These are phyloP conservation scores for Lepetodrilus schrolli DNA, from an alignment of 2,888 invertebrate genomes.

Conservation along the genomic window DNA sequence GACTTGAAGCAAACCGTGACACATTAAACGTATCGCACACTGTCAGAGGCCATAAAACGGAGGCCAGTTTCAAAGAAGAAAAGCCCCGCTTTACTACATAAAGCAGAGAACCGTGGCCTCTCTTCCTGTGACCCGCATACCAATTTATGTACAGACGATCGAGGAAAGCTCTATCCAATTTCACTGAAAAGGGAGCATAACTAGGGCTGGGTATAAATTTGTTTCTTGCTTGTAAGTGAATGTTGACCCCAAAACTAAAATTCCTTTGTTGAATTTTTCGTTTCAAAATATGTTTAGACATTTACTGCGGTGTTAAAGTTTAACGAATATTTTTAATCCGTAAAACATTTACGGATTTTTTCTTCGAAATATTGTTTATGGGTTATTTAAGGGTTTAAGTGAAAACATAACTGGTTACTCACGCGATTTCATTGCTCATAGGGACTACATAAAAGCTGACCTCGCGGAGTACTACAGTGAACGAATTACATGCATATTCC, in stretches of 20 bases:
- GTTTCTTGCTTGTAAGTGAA: background rate
- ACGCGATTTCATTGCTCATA: background rate
- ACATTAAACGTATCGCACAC: constrained; percentile 26
- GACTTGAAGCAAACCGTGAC: constrained; percentile 20
- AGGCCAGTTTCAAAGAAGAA: constrained; percentile 27
- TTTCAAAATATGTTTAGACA: background rate
- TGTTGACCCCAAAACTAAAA: background rate
- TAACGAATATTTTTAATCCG: background rate
- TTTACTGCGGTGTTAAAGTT: background rate
- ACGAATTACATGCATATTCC: constrained; percentile 13
- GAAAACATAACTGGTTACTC: background rate
- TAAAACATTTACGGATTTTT: background rate
- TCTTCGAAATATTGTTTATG: background rate
- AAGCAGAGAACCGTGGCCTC: background rate
- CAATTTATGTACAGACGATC: constrained; percentile 1
- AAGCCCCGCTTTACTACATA: constrained; percentile 21
- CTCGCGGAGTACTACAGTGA: constrained; percentile 22
- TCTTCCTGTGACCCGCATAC: constrained; percentile 10
- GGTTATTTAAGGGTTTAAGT: constrained; percentile 8
- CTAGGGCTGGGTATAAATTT: constrained; percentile 10
- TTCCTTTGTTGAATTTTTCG: background rate
- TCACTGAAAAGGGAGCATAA: constrained; percentile 18
- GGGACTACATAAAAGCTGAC: constrained; percentile 27
- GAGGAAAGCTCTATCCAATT: constrained; percentile 14
- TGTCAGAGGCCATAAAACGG: constrained; percentile 22